These are phyloP conservation scores for Lycophotia porphyrea DNA, from an alignment of 2,888 invertebrate genomes.

Conservation along the genomic window DNA sequence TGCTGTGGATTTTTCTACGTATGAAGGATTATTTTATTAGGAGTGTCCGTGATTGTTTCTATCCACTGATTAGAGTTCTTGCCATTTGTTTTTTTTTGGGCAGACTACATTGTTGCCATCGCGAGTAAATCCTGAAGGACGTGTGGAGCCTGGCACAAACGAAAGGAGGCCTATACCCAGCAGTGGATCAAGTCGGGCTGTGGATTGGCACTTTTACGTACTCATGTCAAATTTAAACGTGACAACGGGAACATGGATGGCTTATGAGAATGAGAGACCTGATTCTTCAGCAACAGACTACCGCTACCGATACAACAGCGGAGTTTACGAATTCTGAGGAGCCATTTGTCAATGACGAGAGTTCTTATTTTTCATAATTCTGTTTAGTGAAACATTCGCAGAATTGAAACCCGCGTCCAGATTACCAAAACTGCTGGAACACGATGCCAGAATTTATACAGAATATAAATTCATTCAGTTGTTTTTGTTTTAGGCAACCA, in stretches of 20 bases:
- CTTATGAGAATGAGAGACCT: background rate
- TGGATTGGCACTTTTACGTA: background rate
- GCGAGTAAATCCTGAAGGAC: background rate
- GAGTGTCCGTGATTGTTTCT: slow-evolving; percentile 15
- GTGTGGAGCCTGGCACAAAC: background rate
- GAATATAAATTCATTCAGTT: background rate
- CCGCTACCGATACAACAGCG: background rate
- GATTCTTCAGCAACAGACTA: background rate
- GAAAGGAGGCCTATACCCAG: background rate
- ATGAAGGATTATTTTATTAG: background rate
- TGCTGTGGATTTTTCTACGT: slow-evolving; percentile 1
- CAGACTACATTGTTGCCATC: background rate
- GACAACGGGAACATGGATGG: background rate
- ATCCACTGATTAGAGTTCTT: slow-evolving; percentile 12
- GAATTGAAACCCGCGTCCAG: background rate
- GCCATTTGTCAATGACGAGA: background rate
- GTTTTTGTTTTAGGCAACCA: slow-evolving; percentile 75
- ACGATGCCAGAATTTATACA: background rate
- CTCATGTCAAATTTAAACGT: background rate
- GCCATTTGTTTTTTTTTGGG: background rate
- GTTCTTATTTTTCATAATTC: background rate
- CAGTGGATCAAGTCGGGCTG: background rate
- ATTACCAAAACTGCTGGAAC: background rate
- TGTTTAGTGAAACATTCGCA: background rate
- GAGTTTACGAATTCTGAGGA: background rate